These are phyloP conservation scores for Gila orcuttii DNA, from an alignment of 2,113 vertebrate genomes.

Conservation along the genomic window DNA sequence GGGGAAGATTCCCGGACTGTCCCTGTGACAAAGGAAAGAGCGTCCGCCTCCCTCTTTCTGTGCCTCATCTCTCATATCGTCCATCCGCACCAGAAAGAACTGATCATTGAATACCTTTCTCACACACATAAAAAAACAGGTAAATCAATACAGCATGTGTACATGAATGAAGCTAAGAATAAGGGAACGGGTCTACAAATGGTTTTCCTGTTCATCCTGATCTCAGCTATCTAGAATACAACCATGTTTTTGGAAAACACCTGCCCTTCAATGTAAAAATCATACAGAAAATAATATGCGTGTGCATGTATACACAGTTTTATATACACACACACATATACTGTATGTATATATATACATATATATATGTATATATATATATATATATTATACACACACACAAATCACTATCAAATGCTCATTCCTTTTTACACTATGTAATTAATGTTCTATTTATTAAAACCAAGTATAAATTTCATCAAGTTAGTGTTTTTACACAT, in stretches of 20 bases:
- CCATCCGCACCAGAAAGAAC: conserved; percentile 89
- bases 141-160: not conserved
- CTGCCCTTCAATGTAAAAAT: not conserved
- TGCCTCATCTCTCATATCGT: conserved; percentile 83
- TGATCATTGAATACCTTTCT: conserved; percentile 87
- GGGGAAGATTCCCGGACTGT: conserved; percentile 84
- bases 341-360: no score
- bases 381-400: no score
- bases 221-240: not conserved
- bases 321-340: no score
- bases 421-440: no score
- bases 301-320: no score
- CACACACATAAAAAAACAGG: not conserved
- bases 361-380: no score
- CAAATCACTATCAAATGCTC: no score
- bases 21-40: conserved; percentile 78
- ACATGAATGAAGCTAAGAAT: not conserved
- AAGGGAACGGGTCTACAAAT: not conserved
- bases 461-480: no score
- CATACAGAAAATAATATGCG: no score
- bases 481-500: no score
- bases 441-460: no score
- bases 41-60: conserved; percentile 69
- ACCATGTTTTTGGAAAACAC: not conserved
- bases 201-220: not conserved